Conservation (phyloP, 23 tunicate genomes). For the Ciona savignyi region DNA sequence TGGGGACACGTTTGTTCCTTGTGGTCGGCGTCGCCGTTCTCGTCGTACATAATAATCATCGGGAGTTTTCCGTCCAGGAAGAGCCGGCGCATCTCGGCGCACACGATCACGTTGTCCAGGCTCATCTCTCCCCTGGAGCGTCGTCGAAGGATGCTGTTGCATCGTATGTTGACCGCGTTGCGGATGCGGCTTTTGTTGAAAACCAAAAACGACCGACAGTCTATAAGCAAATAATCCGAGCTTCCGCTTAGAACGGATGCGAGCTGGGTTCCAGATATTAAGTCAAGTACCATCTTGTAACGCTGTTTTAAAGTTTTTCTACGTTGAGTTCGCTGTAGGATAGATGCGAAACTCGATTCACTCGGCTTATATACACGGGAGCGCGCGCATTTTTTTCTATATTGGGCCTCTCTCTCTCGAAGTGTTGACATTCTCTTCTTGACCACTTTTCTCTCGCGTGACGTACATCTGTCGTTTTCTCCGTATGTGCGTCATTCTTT, state of each 20-base stretch:
- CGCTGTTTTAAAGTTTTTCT: neutral
- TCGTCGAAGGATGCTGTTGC: slow-evolving; percentile 50
- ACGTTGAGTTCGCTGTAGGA: neutral
- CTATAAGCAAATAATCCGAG: slow-evolving; percentile 11
- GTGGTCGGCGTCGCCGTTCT: slow-evolving; percentile 9
- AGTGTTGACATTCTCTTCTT: neutral
- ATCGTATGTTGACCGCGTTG: slow-evolving; percentile 31
- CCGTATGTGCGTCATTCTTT: neutral
- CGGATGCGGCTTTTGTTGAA: slow-evolving; percentile 40
- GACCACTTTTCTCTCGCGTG: neutral
- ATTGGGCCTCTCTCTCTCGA: neutral
- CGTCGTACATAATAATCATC: slow-evolving; percentile 34
- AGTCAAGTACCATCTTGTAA: neutral
- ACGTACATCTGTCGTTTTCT: neutral
- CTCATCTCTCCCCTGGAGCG: slow-evolving; percentile 22
- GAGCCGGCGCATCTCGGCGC: slow-evolving; percentile 16
- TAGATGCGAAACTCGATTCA: neutral
- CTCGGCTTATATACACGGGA: neutral
- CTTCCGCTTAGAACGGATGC: neutral
- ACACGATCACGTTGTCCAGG: slow-evolving; percentile 31
- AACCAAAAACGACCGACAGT: slow-evolving; percentile 43
- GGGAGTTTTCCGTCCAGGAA: slow-evolving; percentile 16
- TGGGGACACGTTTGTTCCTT: neutral
- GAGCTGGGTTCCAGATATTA: neutral
- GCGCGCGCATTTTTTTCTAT: neutral